Conservation (phyloP, 2,797 vertebrate genomes). For the Hippocampus kuda region DNA sequence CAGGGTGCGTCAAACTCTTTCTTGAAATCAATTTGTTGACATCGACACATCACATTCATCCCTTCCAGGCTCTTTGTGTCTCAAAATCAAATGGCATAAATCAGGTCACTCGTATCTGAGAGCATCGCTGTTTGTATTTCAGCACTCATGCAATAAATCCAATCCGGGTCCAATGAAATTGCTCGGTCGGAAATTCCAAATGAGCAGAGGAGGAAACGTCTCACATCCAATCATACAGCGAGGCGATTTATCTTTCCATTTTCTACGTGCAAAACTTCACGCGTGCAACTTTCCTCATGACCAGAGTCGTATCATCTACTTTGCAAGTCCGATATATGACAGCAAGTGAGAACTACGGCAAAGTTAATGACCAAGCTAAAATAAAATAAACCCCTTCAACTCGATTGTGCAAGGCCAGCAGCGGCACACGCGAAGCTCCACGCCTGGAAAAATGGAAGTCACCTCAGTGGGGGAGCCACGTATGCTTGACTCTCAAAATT, state of each 20-base stretch:
- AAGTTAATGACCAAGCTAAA: constrained; percentile 53
- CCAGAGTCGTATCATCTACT: background rate
- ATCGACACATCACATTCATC: too few relatives aligned
- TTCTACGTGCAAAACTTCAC: background rate
- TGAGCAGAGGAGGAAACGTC: background rate
- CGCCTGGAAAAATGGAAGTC: constrained; percentile 50
- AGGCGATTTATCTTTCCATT: background rate
- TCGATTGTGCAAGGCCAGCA: constrained; percentile 53
- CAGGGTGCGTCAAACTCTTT: too few relatives aligned
- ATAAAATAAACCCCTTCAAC: constrained; percentile 47
- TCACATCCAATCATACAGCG: background rate
- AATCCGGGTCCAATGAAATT: background rate
- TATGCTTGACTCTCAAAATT: constrained; percentile 61
- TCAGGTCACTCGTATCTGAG: too few relatives aligned
- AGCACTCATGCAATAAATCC: background rate
- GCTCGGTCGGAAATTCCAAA: background rate
- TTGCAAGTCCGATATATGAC: constrained; percentile 41
- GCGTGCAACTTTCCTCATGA: background rate
- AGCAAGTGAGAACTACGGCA: constrained; percentile 52
- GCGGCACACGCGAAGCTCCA: constrained; percentile 35
- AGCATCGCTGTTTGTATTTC: too few relatives aligned
- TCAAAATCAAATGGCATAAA: too few relatives aligned
- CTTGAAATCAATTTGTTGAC: too few relatives aligned
- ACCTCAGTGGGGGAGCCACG: constrained; percentile 49
- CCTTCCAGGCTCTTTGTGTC: too few relatives aligned